Conservation (phyloP, 2,888 invertebrate species). For the Conistra vaccinii region DNA sequence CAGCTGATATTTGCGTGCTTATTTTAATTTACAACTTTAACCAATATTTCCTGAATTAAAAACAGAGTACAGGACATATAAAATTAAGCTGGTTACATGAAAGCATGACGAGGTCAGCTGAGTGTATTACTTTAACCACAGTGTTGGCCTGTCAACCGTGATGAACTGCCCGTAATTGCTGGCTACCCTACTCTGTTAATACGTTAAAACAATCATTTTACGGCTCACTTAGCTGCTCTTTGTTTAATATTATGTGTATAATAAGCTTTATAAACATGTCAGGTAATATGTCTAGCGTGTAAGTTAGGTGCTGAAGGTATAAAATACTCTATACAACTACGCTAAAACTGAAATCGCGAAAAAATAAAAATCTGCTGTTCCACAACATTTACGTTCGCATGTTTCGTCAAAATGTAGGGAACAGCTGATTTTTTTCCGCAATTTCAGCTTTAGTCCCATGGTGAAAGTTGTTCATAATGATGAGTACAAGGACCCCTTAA, state of each 20-base stretch:
- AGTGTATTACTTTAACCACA: constrained; percentile 67
- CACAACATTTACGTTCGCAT: too few species aligned
- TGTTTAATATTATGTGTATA: constrained; percentile 50
- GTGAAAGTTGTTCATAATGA: too few species aligned
- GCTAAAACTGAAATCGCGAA: too few species aligned
- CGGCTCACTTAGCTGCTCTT: constrained; percentile 59
- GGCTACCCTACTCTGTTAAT: constrained; percentile 58
- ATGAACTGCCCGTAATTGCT: constrained; percentile 65
- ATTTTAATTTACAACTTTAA: constrained; percentile 1
- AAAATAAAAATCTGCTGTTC: too few species aligned
- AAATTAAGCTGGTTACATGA: constrained; percentile 34
- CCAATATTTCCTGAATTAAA: constrained; percentile 18
- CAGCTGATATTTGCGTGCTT: background rate
- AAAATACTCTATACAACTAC: background rate
- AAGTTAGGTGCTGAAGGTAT: background rate
- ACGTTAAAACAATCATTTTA: constrained; percentile 63
- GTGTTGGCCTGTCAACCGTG: constrained; percentile 55
- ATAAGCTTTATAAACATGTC: constrained; percentile 39
- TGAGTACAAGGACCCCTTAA: too few species aligned
- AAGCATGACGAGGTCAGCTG: constrained; percentile 53
- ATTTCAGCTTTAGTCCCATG: too few species aligned
- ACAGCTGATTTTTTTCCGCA: too few species aligned
- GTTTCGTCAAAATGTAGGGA: too few species aligned
- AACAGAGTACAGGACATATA: constrained; percentile 15
- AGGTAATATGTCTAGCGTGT: constrained; percentile 15